Percentiles rank a stretch among this genome's conserved stretches.
Evolutionary conservation across 2,797 vertebrate species (phyloP).

Genomic region (Phataginus tricuspis): DNA sequence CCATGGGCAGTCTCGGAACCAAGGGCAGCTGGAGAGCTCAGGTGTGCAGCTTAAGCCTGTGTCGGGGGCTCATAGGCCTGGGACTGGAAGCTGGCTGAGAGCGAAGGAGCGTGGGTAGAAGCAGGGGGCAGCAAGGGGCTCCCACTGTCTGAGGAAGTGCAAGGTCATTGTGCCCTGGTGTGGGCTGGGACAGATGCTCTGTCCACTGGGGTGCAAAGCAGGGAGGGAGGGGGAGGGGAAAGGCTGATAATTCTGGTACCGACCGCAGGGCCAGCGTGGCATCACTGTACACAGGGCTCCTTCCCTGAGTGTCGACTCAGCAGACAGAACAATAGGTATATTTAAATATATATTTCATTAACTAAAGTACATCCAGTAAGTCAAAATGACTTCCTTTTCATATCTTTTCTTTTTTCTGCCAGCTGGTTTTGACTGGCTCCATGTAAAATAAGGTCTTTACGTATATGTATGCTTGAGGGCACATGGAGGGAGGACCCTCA

Average conservation of each 20-base stretch:
- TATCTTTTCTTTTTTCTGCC: not conserved
- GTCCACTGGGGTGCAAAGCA: too few species aligned
- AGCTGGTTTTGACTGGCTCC: not conserved
- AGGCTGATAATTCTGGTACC: too few species aligned
- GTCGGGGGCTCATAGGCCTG: accelerated
- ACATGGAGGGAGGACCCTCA: not conserved
- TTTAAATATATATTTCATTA: not conserved
- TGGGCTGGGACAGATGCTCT: not conserved
- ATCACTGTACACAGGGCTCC: accelerated
- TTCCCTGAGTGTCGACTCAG: accelerated
- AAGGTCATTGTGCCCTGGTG: not conserved
- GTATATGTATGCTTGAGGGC: accelerated
- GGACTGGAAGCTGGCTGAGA: not conserved
- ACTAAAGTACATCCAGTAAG: not conserved
- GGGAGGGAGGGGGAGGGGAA: not conserved
- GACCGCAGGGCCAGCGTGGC: not conserved
- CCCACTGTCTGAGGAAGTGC: too few species aligned
- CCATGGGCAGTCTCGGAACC: not conserved
- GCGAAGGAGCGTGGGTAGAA: not conserved
- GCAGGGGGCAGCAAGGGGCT: not conserved
- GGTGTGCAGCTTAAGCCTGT: accelerated
- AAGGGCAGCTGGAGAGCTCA: not conserved
- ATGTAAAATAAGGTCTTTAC: not conserved
- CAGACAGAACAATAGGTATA: not conserved
- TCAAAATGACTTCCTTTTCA: not conserved